These are phyloP conservation scores for Nicator chloris DNA, from an alignment of 2,113 vertebrate genomes.

Conservation along the genomic window DNA sequence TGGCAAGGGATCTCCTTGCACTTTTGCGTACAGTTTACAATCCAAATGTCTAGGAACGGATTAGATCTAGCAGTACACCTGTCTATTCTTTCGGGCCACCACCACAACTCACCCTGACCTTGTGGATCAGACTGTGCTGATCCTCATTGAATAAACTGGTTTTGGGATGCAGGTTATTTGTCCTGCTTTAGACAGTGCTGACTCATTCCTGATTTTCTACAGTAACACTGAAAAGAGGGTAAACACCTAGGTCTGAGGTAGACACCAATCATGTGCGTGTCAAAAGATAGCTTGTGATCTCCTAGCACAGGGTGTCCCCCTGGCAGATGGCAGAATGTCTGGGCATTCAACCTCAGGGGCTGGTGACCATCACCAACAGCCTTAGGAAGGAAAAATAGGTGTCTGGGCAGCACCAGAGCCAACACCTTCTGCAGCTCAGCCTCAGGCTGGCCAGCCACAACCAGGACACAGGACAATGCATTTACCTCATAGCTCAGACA, in stretches of 20 bases:
- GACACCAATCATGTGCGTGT: neutral
- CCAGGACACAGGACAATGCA: neutral
- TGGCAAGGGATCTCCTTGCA: fast-evolving
- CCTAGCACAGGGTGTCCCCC: neutral
- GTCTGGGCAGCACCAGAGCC: neutral
- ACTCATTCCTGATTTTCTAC: neutral
- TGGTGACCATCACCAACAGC: neutral
- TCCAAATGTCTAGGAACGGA: neutral
- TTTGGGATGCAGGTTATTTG: neutral
- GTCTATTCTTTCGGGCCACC: neutral
- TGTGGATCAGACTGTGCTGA: neutral
- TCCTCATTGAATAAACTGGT: neutral
- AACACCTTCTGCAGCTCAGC: neutral
- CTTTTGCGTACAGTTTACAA: neutral
- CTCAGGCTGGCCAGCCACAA: neutral
- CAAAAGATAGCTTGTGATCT: neutral
- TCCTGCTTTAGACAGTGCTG: neutral
- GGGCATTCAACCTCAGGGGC: neutral
- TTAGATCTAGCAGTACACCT: neutral
- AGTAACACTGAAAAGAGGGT: neutral
- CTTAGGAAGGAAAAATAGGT: neutral
- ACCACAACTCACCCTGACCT: fast-evolving
- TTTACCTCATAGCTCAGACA: neutral
- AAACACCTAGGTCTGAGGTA: neutral
- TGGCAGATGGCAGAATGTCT: neutral